Evolutionary conservation across 2,113 vertebrate genomes (phyloP), one percentile per base, ranked within the genome.

Genomic region (Ctenodactylus gundi): DNA sequence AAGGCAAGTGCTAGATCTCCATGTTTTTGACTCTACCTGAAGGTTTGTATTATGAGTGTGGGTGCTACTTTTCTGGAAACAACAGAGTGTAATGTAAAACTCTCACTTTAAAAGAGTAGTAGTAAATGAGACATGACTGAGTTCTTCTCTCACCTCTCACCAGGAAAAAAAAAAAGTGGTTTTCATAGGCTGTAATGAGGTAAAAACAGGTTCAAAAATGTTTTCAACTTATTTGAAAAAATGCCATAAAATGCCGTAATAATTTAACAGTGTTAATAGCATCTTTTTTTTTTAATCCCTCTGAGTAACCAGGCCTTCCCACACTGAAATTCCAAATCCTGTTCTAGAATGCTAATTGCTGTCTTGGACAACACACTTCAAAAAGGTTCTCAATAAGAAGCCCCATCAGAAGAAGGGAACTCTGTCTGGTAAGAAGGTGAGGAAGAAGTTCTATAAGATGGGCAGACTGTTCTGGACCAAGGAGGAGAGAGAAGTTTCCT

Each of bases 21-120:
- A 25, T 0, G 12, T 29, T 14, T 7, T 46, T 20, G 11, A 68
- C 34, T 0, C 11, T 0, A 2, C 20, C 34, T 0, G 6, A 0
- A 21, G n/a, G 51, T 14, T 2, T 4, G 7, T 0, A 0, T 36
- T 2, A 36, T n/a, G 6, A 34, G 41, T 0, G 25, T 3, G 41
- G 68, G 3, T 34, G 46, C 60, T 29, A 11, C 41, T 55, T 8
- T 58, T 41, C 92, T 14, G 36, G 4, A 23, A 75, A 41, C 49
- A 8, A 34, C 0, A 27, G 51, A 27, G 36, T 2, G 23, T 4
- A 7, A 62, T 6, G 15, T 4, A 53, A 85, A 75, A 46, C 44
- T 46, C 76, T 44, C 18, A 23, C 27, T 36, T 23, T 25, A 64
- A 44, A 76, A 53, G n/a, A n/a, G n/a, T n/a, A 85, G 29, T 0